Conservation (phyloP, 2,113 vertebrate species). For the Bungarus multicinctus region DNA sequence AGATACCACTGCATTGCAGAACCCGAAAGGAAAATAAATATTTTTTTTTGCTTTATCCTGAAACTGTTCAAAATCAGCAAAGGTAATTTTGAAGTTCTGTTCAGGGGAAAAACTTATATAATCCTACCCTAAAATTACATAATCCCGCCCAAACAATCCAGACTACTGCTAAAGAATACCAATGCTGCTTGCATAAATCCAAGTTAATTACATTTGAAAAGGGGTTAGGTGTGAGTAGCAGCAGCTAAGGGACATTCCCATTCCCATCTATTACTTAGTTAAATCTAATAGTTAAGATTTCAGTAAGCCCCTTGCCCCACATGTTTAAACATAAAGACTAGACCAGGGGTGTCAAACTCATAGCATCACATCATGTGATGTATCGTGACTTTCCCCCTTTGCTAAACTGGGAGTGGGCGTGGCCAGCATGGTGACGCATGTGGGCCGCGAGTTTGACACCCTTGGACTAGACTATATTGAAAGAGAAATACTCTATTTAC, state of each 20-base stretch:
- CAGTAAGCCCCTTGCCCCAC: not conserved
- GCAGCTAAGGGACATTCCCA: not conserved
- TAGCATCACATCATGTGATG: no score
- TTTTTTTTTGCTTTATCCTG: not conserved
- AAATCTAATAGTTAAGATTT: not conserved
- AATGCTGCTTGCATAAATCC: not conserved
- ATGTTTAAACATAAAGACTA: not conserved
- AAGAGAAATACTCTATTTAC: not conserved
- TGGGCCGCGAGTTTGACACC: no score
- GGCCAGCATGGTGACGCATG: no score
- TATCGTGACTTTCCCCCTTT: no score
- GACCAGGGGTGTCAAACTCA: no score
- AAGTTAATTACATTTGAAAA: not conserved
- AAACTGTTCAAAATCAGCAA: not conserved
- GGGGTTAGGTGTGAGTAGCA: no score
- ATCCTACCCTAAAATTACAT: no score
- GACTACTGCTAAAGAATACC: not conserved
- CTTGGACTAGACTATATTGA: not conserved
- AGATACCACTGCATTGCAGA: not conserved
- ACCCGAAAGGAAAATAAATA: not conserved
- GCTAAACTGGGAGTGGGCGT: no score
- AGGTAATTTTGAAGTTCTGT: not conserved
- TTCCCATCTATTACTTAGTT: not conserved
- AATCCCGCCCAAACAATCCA: not conserved
- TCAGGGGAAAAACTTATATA: not conserved